Evolutionary conservation across 2,797 vertebrate species (phyloP).

Genomic region (Protonibea diacanthus): DNA sequence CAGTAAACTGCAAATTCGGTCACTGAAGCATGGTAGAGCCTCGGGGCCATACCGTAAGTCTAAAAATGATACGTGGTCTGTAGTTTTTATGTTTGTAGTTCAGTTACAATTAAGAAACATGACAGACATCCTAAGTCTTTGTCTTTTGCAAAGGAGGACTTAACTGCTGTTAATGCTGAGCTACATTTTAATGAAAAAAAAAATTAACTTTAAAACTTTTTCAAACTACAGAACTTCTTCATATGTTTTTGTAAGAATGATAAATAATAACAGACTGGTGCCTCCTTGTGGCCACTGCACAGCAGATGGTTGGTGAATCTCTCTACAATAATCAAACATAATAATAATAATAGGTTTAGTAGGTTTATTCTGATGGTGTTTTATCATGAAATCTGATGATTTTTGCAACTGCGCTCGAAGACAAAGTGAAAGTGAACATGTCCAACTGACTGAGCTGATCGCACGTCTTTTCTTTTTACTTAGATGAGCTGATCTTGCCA

Average conservation of each 20-base stretch:
- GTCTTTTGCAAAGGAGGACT: background rate
- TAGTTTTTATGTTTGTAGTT: background rate
- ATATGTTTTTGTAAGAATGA: background rate
- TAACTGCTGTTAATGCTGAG: background rate
- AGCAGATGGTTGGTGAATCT: background rate
- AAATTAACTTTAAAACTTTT: background rate
- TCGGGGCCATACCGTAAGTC: background rate
- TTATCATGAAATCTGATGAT: background rate
- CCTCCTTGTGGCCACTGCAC: background rate
- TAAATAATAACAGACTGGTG: background rate
- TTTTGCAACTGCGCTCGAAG: too few relatives aligned
- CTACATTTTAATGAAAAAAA: background rate
- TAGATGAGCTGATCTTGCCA: too few relatives aligned
- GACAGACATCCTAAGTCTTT: background rate
- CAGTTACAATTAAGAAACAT: background rate
- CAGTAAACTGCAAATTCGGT: constrained; percentile 20
- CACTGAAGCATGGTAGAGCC: background rate
- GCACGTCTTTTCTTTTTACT: too few relatives aligned
- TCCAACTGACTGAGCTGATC: too few relatives aligned
- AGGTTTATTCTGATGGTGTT: background rate
- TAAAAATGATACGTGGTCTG: background rate
- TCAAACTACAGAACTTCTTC: background rate
- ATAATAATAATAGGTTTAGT: background rate
- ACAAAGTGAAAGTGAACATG: too few relatives aligned
- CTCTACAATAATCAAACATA: background rate